These are phyloP conservation scores for Mus minutoides DNA, from an alignment of 2,797 vertebrate species.

Conservation along the genomic window DNA sequence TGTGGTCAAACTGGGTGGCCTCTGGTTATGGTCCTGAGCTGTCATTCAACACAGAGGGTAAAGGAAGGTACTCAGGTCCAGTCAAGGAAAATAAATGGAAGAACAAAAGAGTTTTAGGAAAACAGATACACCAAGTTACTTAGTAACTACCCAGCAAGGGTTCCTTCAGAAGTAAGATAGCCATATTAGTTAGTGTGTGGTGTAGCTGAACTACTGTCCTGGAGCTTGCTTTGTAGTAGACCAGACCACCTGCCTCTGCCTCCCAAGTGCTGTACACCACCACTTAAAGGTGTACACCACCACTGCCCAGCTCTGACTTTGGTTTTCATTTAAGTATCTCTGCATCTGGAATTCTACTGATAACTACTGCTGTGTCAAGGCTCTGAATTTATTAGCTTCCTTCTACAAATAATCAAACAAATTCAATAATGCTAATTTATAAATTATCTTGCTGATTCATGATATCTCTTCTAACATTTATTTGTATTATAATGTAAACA, in stretches of 20 bases:
- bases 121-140: background rate
- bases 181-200: background rate
- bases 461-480: background rate
- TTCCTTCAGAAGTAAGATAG: background rate
- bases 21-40: background rate
- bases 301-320: background rate
- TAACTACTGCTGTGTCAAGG: slow-evolving; percentile 1
- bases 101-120: background rate
- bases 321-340: slow-evolving; percentile 43
- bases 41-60: background rate
- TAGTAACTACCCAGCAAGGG: background rate
- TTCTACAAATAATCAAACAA: background rate
- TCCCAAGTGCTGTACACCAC: too few species aligned
- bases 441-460: slow-evolving; percentile 24
- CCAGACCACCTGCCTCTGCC: too few species aligned
- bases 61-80: background rate
- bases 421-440: background rate
- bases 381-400: slow-evolving; percentile 35
- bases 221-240: too few species aligned
- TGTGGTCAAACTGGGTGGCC: background rate
- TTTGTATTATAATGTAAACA: slow-evolving; percentile 16
- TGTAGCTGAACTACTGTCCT: background rate
- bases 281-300: too few species aligned
- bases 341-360: slow-evolving; percentile 24
- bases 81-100: background rate